These are phyloP conservation scores for Acanthopleura granulata DNA, from an alignment of 2,888 invertebrate species.

Conservation along the genomic window DNA sequence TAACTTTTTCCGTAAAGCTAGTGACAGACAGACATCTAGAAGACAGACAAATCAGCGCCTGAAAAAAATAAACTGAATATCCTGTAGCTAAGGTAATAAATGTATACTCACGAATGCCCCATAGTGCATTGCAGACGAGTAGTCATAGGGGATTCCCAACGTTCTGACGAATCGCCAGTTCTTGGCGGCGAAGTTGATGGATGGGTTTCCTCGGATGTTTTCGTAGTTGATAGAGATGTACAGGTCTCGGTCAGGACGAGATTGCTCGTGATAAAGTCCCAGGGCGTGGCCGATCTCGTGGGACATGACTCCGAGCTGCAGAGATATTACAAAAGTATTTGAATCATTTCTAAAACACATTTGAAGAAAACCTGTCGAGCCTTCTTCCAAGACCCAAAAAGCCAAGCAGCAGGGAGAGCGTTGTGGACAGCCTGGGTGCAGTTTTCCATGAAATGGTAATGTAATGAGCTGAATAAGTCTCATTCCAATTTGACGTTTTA, in stretches of 20 bases:
- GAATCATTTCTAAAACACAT: too few relatives aligned
- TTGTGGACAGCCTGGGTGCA: too few relatives aligned
- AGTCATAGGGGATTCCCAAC: background rate
- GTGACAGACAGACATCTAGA: too few relatives aligned
- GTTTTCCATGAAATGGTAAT: too few relatives aligned
- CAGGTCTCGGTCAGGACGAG: background rate
- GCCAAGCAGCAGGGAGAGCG: too few relatives aligned
- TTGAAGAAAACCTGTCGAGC: too few relatives aligned
- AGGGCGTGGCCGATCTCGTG: conserved; percentile 13
- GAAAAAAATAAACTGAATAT: too few relatives aligned
- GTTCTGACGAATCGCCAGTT: conserved; percentile 12
- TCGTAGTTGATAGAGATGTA: background rate
- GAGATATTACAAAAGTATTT: background rate
- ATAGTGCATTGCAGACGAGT: conserved; percentile 9
- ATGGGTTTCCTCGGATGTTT: background rate
- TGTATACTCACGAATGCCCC: conserved; percentile 3
- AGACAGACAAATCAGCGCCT: too few relatives aligned
- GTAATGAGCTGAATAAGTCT: too few relatives aligned
- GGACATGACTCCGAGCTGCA: conserved; percentile 3
- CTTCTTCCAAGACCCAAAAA: too few relatives aligned
- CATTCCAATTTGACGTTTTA: too few relatives aligned
- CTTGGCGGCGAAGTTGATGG: background rate
- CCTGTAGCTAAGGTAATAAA: background rate
- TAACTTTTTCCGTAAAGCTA: too few relatives aligned
- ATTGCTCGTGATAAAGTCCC: conserved; percentile 10